Evolutionary conservation across 2,113 vertebrate species (phyloP), one percentile per base, ranked within the genome.

Genomic region (Engystomops pustulosus): DNA sequence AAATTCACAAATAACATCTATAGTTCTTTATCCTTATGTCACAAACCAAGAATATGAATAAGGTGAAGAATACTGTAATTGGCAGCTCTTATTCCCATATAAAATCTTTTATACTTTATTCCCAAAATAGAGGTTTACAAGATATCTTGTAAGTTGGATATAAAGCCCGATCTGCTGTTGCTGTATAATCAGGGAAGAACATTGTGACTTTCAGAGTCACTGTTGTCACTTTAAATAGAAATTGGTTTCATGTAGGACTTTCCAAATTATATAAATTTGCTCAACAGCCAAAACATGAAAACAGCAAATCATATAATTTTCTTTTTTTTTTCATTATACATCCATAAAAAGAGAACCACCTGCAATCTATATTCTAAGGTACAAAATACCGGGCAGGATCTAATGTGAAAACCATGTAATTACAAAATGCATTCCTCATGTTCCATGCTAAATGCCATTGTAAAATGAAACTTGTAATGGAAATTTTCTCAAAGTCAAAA

Each of bases 391-490:
- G 49, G 25, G 10, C 51, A 25, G 71, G 45, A 83, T 49, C 38
- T 77, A 77, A 77, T 84, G 58, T 32, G n/a, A 68, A 77, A 27
- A 53, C 27, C 81, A 68, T 84, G 44, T 77, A 67, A 84, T 84
- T 84, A 84, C 62, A 18, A 67, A 77, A 51, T 75, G 20, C 45
- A 53, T 76, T 84, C 34, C 36, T 84, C 72, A 18, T 84, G 27
- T 83, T 47, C 38, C 34, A 45, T 67, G 30, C 58, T 84, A 77
- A 76, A 76, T 84, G 60, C 41, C 72, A 77, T 84, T 53, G 72
- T 77, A 45, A 77, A 68, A 68, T 84, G 41, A 53, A 77, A 84
- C 58, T 77, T 77, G 30, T 84, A 84, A 84, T 68, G 55, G 72
- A 68, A 77, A 84, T 77, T 68, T 67, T 84, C 58, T 68, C 72